A percentile compares a stretch with the other conserved stretches of the same genome.
Conservation (phyloP, 37 sponge, comb jelly and placozoan species). For the Haliclona indistincta region DNA sequence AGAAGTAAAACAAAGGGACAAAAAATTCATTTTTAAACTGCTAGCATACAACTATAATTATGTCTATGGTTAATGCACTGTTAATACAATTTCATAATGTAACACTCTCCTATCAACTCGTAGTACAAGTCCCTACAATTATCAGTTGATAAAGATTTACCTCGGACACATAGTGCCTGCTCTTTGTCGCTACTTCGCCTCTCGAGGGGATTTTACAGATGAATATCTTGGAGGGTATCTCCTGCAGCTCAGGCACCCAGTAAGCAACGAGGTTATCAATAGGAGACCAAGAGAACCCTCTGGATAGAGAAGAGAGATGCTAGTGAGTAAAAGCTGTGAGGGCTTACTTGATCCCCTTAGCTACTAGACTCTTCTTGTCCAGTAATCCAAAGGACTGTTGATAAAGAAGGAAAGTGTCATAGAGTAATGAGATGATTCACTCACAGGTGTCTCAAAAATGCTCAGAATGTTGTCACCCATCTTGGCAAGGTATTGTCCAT, state of each 20-base stretch:
- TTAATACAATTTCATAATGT: no score
- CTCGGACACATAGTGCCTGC: slow-evolving; percentile 83
- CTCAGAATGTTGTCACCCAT: slow-evolving; percentile 74
- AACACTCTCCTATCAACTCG: no score
- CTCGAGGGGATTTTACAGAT: slow-evolving; percentile 87
- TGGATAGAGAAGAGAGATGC: not conserved
- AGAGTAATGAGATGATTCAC: slow-evolving; percentile 6
- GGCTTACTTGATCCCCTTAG: slow-evolving; percentile 68
- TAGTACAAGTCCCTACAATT: no score
- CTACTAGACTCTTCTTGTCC: slow-evolving; percentile 76
- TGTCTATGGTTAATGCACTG: no score
- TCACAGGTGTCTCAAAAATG: slow-evolving; percentile 82
- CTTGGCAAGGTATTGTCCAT: slow-evolving; percentile 86
- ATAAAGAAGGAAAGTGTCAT: not conserved
- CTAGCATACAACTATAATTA: no score
- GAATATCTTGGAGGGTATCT: slow-evolving; percentile 94
- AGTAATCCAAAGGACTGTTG: slow-evolving; percentile 71
- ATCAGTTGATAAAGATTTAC: slow-evolving; percentile 38
- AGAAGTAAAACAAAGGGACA: no score
- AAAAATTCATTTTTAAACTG: no score
- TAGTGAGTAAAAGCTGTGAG: not conserved
- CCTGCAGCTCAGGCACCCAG: slow-evolving; percentile 89
- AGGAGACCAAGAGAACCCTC: slow-evolving; percentile 95
- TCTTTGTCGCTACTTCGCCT: slow-evolving; percentile 84
- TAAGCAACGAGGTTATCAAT: slow-evolving; percentile 82